Base-by-base conservation (phyloP, 1,140 invertebrate species). In the Artemia franciscana region DNA sequence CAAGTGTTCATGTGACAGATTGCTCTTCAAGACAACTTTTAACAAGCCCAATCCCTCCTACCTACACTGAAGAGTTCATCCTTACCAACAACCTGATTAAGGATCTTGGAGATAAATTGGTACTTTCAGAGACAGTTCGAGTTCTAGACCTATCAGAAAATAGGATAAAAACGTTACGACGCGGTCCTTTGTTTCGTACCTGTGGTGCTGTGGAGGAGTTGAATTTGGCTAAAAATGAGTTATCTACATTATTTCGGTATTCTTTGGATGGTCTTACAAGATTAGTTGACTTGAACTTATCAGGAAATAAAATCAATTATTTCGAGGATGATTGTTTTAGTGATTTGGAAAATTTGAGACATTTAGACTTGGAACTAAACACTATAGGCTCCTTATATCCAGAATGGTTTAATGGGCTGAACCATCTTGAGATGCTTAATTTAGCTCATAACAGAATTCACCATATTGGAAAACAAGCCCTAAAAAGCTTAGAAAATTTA, bases 391-490 rank as follows among this genome's bases (percentile, higher is more conserved):
- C 69, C 12, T 62, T 72, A 26, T 69, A 70, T 28, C 65, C 66
- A 12, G 70, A 72, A 58, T 69, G 68, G 67, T 71, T 72, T 61
- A 26, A 62, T n/a, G 69, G 68, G 2, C 65, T 71, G 3, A 25
- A 12, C 2, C 24, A 56, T 5, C 28, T 67, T 5, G 26, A 67
- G 24, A 63, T 62, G 7, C 62, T 72, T 5, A 64, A 69, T 26
- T 58, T 72, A 5, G 64, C 67, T 15, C 64, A 69, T 51, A 72
- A 72, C 59, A 24, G 67, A 25, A 69, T 73, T 25, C 65, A 70
- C 26, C 67, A 69, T 28, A 59, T 73, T 0, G 68, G 67, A 39
- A 64, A 66, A 5, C 67, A 65, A 2, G 65, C 67, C 26, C 72
- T 73, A 63, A 30, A 67, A 0, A 60, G 64, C 18, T 66, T 72